These are phyloP conservation scores for Lynx canadensis DNA, from an alignment of 2,113 vertebrate genomes.

Conservation along the genomic window DNA sequence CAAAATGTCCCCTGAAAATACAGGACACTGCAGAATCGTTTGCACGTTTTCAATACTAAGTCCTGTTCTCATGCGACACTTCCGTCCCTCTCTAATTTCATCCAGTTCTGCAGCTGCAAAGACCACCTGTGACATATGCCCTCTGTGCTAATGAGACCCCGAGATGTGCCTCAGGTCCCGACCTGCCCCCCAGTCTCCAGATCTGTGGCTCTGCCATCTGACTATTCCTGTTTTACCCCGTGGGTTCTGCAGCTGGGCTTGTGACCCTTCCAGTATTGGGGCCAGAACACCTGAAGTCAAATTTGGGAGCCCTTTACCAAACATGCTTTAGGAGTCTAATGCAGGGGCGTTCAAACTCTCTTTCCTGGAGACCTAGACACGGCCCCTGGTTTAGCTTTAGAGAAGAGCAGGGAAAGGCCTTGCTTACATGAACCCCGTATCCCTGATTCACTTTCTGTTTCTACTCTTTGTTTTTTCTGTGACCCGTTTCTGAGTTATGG, in stretches of 20 bases:
- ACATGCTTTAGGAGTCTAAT: neutral
- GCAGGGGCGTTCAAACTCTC: neutral
- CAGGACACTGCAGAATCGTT: neutral
- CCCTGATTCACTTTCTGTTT: neutral
- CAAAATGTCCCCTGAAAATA: neutral
- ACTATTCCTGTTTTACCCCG: no score
- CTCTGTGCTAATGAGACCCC: neutral
- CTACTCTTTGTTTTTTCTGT: neutral
- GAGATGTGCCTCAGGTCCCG: neutral
- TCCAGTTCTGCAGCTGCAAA: neutral
- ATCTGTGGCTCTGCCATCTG: rapidly evolving
- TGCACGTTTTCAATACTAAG: neutral
- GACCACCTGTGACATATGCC: neutral
- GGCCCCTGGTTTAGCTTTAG: neutral
- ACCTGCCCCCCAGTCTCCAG: neutral
- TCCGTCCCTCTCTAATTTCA: neutral
- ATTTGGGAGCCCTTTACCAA: neutral
- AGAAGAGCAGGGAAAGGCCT: neutral
- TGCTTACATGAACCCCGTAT: neutral
- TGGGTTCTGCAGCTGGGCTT: neutral
- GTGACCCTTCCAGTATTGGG: neutral
- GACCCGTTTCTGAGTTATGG: neutral
- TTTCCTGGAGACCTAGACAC: neutral
- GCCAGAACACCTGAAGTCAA: neutral
- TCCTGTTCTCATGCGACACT: neutral